Conservation (phyloP, 2,888 invertebrate genomes). For the Eurytoma adleriae region DNA sequence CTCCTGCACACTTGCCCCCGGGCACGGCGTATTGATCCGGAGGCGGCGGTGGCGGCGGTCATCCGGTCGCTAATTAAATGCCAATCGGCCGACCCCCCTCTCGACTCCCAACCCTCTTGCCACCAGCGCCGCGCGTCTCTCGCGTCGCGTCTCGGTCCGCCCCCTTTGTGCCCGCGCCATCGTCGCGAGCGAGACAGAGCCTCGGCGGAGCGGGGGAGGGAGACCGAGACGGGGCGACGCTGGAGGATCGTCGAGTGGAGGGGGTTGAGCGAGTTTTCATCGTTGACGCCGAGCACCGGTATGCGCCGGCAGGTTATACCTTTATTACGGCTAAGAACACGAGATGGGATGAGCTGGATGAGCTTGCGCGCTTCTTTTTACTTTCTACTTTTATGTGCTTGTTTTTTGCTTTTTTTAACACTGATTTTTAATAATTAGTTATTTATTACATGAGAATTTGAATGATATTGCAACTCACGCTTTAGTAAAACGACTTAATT, state of each 20-base stretch:
- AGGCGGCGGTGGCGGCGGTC: slow-evolving; percentile 74
- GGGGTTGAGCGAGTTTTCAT: slow-evolving; percentile 58
- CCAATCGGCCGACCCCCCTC: slow-evolving; percentile 73
- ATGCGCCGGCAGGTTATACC: slow-evolving; percentile 61
- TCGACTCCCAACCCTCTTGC: slow-evolving; percentile 62
- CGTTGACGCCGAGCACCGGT: slow-evolving; percentile 50
- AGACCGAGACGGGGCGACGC: slow-evolving; percentile 6
- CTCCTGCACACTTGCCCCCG: slow-evolving; percentile 74
- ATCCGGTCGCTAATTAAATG: slow-evolving; percentile 76
- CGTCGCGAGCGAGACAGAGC: slow-evolving; percentile 34
- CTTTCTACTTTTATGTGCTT: too few relatives aligned
- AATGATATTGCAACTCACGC: too few relatives aligned
- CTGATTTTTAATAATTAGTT: too few relatives aligned
- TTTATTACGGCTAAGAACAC: slow-evolving; percentile 58
- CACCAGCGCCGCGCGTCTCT: neutral
- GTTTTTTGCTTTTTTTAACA: too few relatives aligned
- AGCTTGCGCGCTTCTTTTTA: neutral
- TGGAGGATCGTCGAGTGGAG: too few relatives aligned
- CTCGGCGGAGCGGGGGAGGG: slow-evolving; percentile 8
- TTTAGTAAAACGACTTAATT: too few relatives aligned
- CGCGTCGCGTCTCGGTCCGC: slow-evolving; percentile 60
- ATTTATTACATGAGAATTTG: too few relatives aligned
- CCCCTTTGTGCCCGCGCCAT: slow-evolving; percentile 64
- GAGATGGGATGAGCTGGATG: neutral
- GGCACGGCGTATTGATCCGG: slow-evolving; percentile 75